Evolutionary conservation across 1,140 invertebrate species (phyloP).

Genomic region (Tyrophagus putrescentiae): DNA sequence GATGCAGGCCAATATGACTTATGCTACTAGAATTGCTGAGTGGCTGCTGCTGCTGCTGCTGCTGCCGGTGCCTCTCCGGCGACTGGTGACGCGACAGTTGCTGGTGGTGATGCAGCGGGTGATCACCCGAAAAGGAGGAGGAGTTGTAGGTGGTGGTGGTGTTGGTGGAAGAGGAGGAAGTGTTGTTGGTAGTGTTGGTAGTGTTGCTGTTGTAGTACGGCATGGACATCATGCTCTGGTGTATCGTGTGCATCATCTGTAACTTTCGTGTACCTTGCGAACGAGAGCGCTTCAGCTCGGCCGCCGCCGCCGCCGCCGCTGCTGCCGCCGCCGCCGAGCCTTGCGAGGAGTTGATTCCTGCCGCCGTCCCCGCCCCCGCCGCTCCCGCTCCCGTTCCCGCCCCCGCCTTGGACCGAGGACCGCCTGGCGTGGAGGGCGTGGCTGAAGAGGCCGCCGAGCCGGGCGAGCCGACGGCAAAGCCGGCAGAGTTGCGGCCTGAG

Average conservation of each 20-base stretch:
- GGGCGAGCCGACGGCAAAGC: background rate
- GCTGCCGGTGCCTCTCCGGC: background rate
- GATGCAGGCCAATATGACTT: conserved; percentile 3
- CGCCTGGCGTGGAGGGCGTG: background rate
- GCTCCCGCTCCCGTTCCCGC: conserved; percentile 29
- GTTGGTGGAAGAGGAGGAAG: too few relatives aligned
- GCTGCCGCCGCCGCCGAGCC: conserved; percentile 29
- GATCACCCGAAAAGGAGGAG: too few relatives aligned
- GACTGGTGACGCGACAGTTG: conserved; percentile 20
- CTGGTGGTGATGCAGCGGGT: conserved; percentile 18
- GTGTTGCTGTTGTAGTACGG: too few relatives aligned
- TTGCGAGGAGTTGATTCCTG: too few relatives aligned
- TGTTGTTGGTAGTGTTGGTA: background rate
- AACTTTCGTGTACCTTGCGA: conserved; percentile 34
- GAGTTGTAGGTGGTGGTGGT: background rate
- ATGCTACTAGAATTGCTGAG: conserved; percentile 7
- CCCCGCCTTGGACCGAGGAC: background rate
- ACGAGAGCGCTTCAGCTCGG: conserved; percentile 35
- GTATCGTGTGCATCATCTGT: conserved; percentile 34
- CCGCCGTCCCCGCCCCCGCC: conserved; percentile 26
- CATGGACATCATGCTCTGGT: conserved; percentile 31
- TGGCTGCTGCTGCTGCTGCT: too few relatives aligned
- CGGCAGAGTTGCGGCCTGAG: background rate
- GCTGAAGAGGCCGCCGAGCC: background rate
- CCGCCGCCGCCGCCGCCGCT: conserved; percentile 7